Evolutionary conservation across 2,797 vertebrate species (phyloP).

Genomic region (Enteromius radiatus): DNA sequence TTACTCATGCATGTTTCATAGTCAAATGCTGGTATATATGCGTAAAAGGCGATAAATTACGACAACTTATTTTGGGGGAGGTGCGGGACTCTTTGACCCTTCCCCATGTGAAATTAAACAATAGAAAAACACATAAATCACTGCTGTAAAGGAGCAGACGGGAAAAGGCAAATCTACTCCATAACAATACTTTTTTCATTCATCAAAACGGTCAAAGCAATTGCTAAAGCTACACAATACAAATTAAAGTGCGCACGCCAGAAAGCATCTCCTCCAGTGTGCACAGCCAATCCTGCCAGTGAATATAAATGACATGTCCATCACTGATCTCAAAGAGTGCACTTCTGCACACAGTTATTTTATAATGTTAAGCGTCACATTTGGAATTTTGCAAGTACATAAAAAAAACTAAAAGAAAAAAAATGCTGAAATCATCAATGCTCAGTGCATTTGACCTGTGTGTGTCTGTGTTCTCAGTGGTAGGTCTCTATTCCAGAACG

Average conservation of each 20-base stretch:
- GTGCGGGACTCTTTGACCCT: conserved; percentile 73
- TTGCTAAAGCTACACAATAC: conserved; percentile 66
- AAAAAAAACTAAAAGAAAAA: background rate
- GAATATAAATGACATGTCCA: conserved; percentile 72
- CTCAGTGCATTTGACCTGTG: background rate
- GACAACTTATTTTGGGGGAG: conserved; percentile 73
- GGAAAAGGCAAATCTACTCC: conserved; percentile 82
- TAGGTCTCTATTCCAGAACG: conserved; percentile 18
- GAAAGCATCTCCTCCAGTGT: conserved; percentile 70
- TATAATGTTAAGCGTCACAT: background rate
- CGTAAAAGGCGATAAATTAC: conserved; percentile 75
- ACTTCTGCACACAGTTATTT: conserved; percentile 30
- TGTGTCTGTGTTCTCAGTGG: conserved; percentile 25
- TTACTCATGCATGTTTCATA: conserved; percentile 32
- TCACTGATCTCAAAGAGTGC: conserved; percentile 44
- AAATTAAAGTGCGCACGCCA: conserved; percentile 80
- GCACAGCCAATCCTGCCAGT: conserved; percentile 65
- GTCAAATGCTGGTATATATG: conserved; percentile 72
- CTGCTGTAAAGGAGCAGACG: conserved; percentile 70
- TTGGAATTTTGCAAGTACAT: background rate
- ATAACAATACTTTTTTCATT: conserved; percentile 83
- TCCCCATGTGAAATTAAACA: conserved; percentile 80
- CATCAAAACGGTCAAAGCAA: conserved; percentile 83
- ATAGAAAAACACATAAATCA: conserved; percentile 87
- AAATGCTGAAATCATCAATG: background rate